Percentiles rank a stretch among this genome's conserved stretches.
phyloP scores from a whole-genome alignment of 2,888 invertebrate genomes.

The Sipha maydis region DNA sequence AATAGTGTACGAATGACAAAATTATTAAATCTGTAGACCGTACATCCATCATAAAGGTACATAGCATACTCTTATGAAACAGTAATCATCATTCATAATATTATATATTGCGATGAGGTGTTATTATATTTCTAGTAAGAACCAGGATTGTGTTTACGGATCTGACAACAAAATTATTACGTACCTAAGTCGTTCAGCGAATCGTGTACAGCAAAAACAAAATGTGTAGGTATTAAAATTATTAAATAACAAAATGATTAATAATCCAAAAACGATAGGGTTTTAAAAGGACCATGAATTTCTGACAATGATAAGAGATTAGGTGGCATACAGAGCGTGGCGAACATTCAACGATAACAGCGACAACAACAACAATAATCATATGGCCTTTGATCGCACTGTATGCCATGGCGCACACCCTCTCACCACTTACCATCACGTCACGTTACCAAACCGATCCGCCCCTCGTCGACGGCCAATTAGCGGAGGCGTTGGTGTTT shows the following conservation, averaged over 20 bases:
- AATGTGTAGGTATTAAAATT: too few species aligned
- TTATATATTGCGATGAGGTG: too few species aligned
- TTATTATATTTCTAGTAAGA: too few species aligned
- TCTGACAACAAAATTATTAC: too few species aligned
- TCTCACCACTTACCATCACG: neutral
- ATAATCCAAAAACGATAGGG: too few species aligned
- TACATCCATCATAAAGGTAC: too few species aligned
- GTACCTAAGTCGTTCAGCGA: too few species aligned
- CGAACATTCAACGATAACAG: neutral
- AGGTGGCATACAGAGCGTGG: neutral
- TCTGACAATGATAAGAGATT: neutral
- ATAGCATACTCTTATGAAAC: too few species aligned
- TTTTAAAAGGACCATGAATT: neutral
- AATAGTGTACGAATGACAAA: neutral
- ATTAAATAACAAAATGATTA: too few species aligned
- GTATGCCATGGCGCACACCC: neutral
- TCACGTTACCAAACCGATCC: neutral
- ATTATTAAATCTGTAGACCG: neutral
- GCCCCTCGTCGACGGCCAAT: neutral
- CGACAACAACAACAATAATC: neutral
- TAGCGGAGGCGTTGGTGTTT: neutral
- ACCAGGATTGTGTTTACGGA: too few species aligned
- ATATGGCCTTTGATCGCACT: neutral
- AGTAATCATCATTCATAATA: too few species aligned
- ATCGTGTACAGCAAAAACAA: too few species aligned